Evolutionary conservation across 30 jellyfish, hydroid and myxozoan species (phyloP), one percentile per base, ranked within the genome.

Genomic region (Chrysaora quinquecirrha): DNA sequence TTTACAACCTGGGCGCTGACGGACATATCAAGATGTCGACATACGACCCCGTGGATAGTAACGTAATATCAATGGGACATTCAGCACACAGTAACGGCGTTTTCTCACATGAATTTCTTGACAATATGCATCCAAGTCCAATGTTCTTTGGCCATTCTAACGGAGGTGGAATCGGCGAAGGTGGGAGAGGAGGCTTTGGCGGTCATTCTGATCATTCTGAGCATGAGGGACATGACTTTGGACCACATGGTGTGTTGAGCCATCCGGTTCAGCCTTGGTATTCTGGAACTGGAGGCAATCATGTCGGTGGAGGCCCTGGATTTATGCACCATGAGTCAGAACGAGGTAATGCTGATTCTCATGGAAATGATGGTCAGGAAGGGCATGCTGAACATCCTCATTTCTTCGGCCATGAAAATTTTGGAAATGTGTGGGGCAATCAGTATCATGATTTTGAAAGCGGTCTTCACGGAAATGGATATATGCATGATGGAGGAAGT

Each of bases 201-300:
- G 90, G 71, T 62, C 83, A 69, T 18, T 83, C 76, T 6, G 90
- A 83, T 11, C 83, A 65, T 31, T n/a, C 83, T 16, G 90, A 80
- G 7, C 50, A 73, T 35, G 72, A 27, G 1, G 84, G 48, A 0
- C 90, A 34, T n/a, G 68, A 48, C 22, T 80, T 64, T 66, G 90
- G 90, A 30, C 90, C 90, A 14, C 90, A 80, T 30, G 90, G 70
- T 0, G 90, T 46, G 3, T 72, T 80, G 1, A 64, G 68, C 23
- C 90, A 80, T 24, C 90, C 34, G 27, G 90, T 80, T 10, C 67
- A 80, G 60, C 90, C 90, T 12, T 80, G 90, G 90, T 80, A 80
- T 66, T 68, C 90, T 0, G 25, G 71, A 38, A 35, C 22, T 67
- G 83, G 75, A 25, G 91, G 91, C 1, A 32, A 33, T 34, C 47